phyloP scores from a whole-genome alignment of 37 sponge, comb jelly and placozoan genomes.

The Chondrosia reniformis region DNA sequence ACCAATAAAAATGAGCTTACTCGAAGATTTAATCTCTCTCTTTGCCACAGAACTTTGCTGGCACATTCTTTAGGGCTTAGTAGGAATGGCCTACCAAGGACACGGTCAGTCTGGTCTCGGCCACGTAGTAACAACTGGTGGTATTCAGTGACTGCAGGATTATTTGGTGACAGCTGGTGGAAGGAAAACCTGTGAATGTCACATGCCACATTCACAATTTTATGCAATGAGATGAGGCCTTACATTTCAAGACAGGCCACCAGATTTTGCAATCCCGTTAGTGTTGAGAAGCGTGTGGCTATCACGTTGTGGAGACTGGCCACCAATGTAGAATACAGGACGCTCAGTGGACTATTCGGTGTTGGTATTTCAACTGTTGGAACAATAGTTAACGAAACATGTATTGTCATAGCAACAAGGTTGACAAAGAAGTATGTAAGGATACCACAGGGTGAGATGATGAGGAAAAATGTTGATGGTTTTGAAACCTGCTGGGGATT shows the following conservation, averaged over 20 bases:
- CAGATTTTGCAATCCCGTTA: neutral
- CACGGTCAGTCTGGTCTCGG: conserved; percentile 19
- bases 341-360: conserved; percentile 30
- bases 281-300: conserved; percentile 35
- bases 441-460: conserved; percentile 7
- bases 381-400: conserved; percentile 22
- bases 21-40: no score
- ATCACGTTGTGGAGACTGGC: conserved; percentile 44
- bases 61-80: no score
- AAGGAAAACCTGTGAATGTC: conserved; percentile 13
- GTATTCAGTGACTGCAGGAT: neutral
- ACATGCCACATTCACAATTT: neutral
- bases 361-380: conserved; percentile 31
- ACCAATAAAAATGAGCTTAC: no score
- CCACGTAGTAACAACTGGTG: conserved; percentile 5
- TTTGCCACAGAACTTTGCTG: no score
- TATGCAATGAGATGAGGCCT: neutral
- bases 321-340: conserved; percentile 36
- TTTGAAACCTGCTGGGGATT: conserved; percentile 10
- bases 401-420: conserved; percentile 16
- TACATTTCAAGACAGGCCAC: conserved; percentile 3
- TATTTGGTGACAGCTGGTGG: conserved; percentile 18
- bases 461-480: neutral
- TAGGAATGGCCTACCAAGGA: no score
- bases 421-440: conserved; percentile 13